These are phyloP conservation scores for Pristis pectinata DNA, from an alignment of 2,797 vertebrate species.

Conservation along the genomic window DNA sequence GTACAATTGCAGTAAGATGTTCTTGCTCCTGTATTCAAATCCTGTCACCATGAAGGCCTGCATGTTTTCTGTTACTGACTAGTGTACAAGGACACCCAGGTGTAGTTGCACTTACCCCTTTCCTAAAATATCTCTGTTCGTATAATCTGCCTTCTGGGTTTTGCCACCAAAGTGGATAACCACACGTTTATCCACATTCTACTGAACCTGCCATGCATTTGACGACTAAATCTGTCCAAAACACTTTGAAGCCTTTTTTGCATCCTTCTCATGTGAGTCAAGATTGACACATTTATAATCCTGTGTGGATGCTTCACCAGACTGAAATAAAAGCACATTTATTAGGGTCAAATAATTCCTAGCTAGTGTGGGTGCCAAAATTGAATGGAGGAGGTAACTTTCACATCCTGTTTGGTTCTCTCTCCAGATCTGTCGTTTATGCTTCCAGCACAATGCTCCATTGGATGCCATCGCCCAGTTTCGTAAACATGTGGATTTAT, in stretches of 20 bases:
- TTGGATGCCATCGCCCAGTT: constrained; percentile 94
- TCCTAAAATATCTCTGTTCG: no score
- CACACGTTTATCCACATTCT: no score
- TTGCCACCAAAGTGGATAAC: no score
- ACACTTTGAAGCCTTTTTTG: neutral
- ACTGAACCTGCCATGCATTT: neutral
- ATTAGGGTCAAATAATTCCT: neutral
- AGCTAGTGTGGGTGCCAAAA: neutral
- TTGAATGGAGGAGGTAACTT: neutral
- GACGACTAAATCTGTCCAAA: neutral
- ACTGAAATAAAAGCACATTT: neutral
- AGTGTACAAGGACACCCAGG: no score
- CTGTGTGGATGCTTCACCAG: neutral
- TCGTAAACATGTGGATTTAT: constrained; percentile 90
- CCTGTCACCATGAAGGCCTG: no score
- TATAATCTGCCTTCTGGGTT: no score
- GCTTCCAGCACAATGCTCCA: constrained; percentile 97
- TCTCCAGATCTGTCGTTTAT: constrained; percentile 85
- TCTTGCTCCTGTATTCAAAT: no score
- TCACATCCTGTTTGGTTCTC: constrained; percentile 17
- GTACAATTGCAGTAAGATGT: no score
- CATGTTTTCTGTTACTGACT: no score
- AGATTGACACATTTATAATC: neutral
- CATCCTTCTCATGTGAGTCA: neutral
- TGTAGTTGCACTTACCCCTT: no score